A percentile compares a stretch with the other conserved stretches of the same genome.
Conservation (phyloP, 2,797 vertebrate species). For the Limnodromus scolopaceus region DNA sequence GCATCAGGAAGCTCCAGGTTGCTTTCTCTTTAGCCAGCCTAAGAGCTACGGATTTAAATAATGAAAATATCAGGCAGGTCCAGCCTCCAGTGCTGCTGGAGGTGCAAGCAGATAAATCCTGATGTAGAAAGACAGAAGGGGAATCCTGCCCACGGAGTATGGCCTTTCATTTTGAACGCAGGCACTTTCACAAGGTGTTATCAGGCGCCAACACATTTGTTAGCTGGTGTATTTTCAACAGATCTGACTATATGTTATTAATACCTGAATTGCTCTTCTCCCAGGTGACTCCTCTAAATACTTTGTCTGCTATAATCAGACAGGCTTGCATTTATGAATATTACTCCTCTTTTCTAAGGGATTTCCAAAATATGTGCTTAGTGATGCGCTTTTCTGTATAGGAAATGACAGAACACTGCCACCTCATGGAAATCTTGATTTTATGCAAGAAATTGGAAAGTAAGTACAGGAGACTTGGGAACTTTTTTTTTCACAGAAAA, state of each 20-base stretch:
- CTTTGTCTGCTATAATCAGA: not conserved
- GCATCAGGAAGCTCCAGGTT: not conserved
- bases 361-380: no score
- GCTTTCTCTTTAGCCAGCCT: not conserved
- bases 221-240: not conserved
- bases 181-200: not conserved
- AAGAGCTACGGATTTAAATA: not conserved
- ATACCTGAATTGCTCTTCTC: not conserved
- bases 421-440: not conserved
- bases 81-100: not conserved
- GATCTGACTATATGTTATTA: not conserved
- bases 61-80: not conserved
- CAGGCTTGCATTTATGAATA: not conserved
- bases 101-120: not conserved
- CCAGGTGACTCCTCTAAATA: not conserved
- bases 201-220: fast-evolving
- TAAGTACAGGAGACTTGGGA: not conserved
- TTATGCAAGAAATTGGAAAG: not conserved
- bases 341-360: not conserved
- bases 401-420: not conserved
- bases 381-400: fast-evolving
- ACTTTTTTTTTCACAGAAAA: not conserved
- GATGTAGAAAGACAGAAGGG: not conserved
- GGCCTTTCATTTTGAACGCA: not conserved
- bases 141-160: not conserved